Conservation (phyloP, 2,888 invertebrate species). For the Eulithis testata region DNA sequence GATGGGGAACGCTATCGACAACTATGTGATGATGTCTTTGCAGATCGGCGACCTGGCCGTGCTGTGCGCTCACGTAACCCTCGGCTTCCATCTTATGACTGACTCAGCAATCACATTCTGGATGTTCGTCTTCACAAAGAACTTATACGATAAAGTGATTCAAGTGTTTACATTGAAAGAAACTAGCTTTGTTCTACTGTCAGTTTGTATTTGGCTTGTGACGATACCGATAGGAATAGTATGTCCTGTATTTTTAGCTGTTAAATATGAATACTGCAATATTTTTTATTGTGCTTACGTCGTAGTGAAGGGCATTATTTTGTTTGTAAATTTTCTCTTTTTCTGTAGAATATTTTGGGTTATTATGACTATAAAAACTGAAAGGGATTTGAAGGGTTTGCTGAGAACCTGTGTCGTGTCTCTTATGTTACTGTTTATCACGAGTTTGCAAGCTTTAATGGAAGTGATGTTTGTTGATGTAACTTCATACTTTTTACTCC, state of each 20-base stretch:
- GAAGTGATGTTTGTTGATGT: conserved; percentile 62
- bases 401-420: conserved; percentile 49
- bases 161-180: conserved; percentile 57
- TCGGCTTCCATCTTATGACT: conserved; percentile 48
- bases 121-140: conserved; percentile 69
- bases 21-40: conserved; percentile 46
- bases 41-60: conserved; percentile 15
- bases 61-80: conserved; percentile 28
- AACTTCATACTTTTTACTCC: conserved; percentile 36
- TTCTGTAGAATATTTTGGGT: conserved; percentile 61
- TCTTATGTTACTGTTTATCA: conserved; percentile 59
- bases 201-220: conserved; percentile 52
- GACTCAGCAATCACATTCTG: conserved; percentile 61
- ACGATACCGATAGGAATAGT: conserved; percentile 53
- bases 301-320: conserved; percentile 51
- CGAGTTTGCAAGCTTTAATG: conserved; percentile 62
- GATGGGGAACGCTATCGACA: conserved; percentile 53
- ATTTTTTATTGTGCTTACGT: conserved; percentile 51
- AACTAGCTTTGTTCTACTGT: conserved; percentile 45
- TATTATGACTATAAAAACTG: conserved; percentile 39
- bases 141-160: conserved; percentile 67
- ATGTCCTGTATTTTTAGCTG: conserved; percentile 17
- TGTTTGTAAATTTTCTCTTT: conserved; percentile 54
- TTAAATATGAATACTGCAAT: conserved; percentile 13
- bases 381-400: conserved; percentile 31